Evolutionary conservation across 2,888 invertebrate species (phyloP).

Genomic region (Sinohyriopsis cumingii): DNA sequence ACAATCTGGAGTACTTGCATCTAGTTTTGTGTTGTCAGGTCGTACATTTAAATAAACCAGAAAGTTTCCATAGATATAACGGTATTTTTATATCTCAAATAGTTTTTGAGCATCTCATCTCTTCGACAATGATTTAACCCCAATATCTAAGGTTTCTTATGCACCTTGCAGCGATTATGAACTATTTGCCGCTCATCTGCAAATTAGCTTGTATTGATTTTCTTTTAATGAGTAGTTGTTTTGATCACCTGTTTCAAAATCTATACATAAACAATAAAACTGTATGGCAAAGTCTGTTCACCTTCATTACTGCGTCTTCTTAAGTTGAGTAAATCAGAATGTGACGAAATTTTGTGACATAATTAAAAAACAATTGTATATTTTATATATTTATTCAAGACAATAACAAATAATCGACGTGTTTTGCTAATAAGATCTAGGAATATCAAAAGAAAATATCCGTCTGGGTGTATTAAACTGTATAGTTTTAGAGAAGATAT

Average conservation of each 20-base stretch:
- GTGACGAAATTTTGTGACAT: background rate
- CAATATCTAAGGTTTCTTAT: background rate
- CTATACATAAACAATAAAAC: background rate
- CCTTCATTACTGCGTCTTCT: background rate
- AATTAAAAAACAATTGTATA: background rate
- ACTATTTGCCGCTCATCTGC: background rate
- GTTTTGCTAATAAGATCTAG: background rate
- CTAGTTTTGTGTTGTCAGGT: too few species aligned
- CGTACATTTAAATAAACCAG: too few species aligned
- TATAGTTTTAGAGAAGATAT: constrained; percentile 3
- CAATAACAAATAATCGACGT: background rate
- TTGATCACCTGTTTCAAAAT: background rate
- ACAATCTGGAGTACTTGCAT: too few species aligned
- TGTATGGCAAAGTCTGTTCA: background rate
- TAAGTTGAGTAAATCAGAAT: background rate
- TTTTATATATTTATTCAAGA: background rate
- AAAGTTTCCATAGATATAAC: too few species aligned
- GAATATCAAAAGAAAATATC: constrained; percentile 1
- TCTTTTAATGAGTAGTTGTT: background rate
- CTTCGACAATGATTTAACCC: too few species aligned
- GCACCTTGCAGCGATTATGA: background rate
- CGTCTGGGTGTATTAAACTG: background rate
- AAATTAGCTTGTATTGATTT: background rate
- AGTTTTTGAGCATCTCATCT: too few species aligned
- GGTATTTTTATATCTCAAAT: too few species aligned